These are phyloP conservation scores for Eublepharis macularius DNA, from an alignment of 2,113 vertebrate species.

Conservation along the genomic window DNA sequence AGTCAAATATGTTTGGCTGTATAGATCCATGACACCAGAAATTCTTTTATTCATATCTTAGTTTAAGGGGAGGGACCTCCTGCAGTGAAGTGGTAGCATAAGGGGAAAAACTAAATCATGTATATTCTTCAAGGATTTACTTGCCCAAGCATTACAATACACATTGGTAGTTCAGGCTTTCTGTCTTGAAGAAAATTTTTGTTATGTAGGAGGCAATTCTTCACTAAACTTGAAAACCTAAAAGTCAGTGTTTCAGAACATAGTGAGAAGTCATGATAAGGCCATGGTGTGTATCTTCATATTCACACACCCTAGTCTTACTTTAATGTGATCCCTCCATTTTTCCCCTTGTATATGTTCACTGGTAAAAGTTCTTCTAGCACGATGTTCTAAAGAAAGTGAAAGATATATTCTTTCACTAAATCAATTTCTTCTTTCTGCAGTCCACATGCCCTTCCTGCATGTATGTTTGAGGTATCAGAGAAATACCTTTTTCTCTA, in stretches of 20 bases:
- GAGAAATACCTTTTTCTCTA: neutral
- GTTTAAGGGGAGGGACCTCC: too few relatives aligned
- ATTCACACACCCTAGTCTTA: slow-evolving; percentile 5
- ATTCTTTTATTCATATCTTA: too few relatives aligned
- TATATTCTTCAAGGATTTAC: neutral
- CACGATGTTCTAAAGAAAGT: neutral
- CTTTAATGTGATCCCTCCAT: neutral
- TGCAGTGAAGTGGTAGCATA: neutral
- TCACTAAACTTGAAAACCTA: slow-evolving; percentile 49
- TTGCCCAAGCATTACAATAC: slow-evolving; percentile 8
- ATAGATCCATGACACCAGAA: too few relatives aligned
- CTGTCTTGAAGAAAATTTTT: slow-evolving; percentile 27
- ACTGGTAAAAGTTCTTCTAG: slow-evolving; percentile 1
- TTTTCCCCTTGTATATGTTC: slow-evolving; percentile 18
- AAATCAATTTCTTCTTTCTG: neutral
- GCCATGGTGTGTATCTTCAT: neutral
- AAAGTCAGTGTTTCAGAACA: slow-evolving; percentile 7
- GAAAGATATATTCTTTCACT: neutral
- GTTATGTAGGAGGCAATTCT: neutral
- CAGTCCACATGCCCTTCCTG: neutral
- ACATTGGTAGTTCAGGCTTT: neutral
- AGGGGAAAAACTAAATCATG: slow-evolving; percentile 21
- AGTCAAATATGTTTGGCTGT: neutral
- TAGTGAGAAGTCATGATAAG: neutral
- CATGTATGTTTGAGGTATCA: neutral